Evolutionary conservation across 2,888 invertebrate species (phyloP).

Genomic region (Thera obeliscata): DNA sequence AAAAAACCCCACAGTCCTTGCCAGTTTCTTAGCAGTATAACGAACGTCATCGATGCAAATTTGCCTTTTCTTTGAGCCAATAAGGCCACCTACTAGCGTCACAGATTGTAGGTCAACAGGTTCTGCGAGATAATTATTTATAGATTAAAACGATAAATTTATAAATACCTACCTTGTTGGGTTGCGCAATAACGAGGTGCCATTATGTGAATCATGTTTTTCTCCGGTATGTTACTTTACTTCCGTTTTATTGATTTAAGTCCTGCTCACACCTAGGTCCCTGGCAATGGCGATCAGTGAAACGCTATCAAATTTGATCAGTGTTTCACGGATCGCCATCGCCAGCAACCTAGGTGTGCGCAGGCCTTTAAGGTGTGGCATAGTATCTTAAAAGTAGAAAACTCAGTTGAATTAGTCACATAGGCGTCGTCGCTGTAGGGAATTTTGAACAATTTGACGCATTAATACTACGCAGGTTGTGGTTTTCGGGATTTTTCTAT

Average conservation of each 20-base stretch:
- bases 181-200: conserved; percentile 35
- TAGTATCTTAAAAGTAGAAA: not conserved
- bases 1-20: conserved; percentile 7
- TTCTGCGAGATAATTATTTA: conserved; percentile 37
- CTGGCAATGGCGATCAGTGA: too few relatives aligned
- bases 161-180: conserved; percentile 32
- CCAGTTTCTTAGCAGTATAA: conserved; percentile 10
- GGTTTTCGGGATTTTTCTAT: too few relatives aligned
- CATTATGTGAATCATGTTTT: conserved; percentile 34
- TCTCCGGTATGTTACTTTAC: conserved; percentile 27
- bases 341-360: too few relatives aligned
- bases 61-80: conserved; percentile 38
- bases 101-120: conserved; percentile 37
- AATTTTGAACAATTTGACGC: too few relatives aligned
- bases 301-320: too few relatives aligned
- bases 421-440: too few relatives aligned
- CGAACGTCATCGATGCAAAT: conserved; percentile 45
- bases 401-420: too few relatives aligned
- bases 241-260: conserved; percentile 31
- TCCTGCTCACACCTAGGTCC: too few relatives aligned
- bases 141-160: conserved; percentile 34
- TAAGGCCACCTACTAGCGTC: conserved; percentile 30
- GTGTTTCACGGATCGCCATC: too few relatives aligned
- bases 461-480: too few relatives aligned
- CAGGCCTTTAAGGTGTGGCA: not conserved